Percentiles rank a stretch among this genome's conserved stretches.
Evolutionary conservation across 2,113 vertebrate genomes (phyloP).

Genomic region (Myrmecophaga tridactyla): DNA sequence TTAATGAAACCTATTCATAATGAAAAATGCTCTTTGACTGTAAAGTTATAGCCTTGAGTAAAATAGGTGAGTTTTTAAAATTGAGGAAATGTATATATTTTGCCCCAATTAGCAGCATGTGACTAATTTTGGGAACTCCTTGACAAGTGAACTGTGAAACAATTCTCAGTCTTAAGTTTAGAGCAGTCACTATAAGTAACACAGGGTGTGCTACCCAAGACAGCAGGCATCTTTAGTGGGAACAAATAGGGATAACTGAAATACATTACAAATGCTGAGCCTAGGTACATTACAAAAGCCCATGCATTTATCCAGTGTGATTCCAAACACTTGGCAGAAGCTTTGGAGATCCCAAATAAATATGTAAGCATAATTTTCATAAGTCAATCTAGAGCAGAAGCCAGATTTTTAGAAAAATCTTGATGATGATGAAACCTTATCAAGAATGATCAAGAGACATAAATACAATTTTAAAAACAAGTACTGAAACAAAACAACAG

Average conservation of each 20-base stretch:
- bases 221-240: constrained; percentile 63
- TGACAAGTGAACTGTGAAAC: constrained; percentile 44
- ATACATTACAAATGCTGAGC: constrained; percentile 51
- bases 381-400: constrained; percentile 57
- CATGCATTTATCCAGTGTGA: constrained; percentile 62
- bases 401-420: constrained; percentile 63
- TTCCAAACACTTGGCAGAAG: constrained; percentile 70
- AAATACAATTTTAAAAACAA: constrained; percentile 59
- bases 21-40: background rate
- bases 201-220: background rate
- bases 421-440: constrained; percentile 62
- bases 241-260: constrained; percentile 59
- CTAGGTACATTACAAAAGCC: constrained; percentile 48
- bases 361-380: constrained; percentile 44
- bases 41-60: background rate
- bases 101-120: constrained; percentile 46
- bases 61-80: constrained; percentile 22
- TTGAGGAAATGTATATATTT: background rate
- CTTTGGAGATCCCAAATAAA: constrained; percentile 53
- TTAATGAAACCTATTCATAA: background rate
- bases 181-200: background rate
- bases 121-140: constrained; percentile 28
- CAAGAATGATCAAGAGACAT: constrained; percentile 69
- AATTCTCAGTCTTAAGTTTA: constrained; percentile 46
- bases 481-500: constrained; percentile 59